Percentiles rank a stretch among this genome's conserved stretches.
These are phyloP conservation scores for Pseudorectes ferrugineus DNA, from an alignment of 2,113 vertebrate genomes.

Conservation along the genomic window DNA sequence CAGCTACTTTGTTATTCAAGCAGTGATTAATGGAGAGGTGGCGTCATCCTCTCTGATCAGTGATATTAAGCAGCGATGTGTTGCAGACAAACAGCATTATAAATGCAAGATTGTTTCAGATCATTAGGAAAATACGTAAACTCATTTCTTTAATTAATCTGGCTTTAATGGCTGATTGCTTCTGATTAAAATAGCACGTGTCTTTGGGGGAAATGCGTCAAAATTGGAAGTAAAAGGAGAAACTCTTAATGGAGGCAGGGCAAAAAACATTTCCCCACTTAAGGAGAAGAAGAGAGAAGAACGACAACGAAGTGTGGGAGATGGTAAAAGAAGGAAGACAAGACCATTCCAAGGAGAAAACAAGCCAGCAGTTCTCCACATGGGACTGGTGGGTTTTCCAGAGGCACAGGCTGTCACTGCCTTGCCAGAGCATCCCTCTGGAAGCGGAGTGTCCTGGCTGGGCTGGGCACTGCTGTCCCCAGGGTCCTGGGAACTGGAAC, in stretches of 20 bases:
- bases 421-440: neutral
- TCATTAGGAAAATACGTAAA: neutral
- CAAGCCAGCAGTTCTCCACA: neutral
- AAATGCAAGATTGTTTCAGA: neutral
- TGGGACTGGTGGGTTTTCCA: neutral
- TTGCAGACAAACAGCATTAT: neutral
- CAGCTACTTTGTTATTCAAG: neutral
- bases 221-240: neutral
- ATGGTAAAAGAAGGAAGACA: neutral
- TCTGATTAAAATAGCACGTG: neutral
- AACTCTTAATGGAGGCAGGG: neutral
- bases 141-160: constrained; percentile 8
- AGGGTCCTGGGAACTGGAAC: too few relatives aligned
- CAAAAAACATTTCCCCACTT: neutral
- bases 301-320: neutral
- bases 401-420: neutral
- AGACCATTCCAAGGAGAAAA: neutral
- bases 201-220: neutral
- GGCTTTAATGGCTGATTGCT: neutral
- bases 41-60: neutral
- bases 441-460: accelerated
- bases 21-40: neutral
- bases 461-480: neutral
- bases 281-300: neutral
- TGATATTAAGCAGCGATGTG: neutral